A percentile compares a stretch with the other conserved stretches of the same genome.
phyloP scores from a whole-genome alignment of 2,113 vertebrate species.

The Antechinus stuartii region DNA sequence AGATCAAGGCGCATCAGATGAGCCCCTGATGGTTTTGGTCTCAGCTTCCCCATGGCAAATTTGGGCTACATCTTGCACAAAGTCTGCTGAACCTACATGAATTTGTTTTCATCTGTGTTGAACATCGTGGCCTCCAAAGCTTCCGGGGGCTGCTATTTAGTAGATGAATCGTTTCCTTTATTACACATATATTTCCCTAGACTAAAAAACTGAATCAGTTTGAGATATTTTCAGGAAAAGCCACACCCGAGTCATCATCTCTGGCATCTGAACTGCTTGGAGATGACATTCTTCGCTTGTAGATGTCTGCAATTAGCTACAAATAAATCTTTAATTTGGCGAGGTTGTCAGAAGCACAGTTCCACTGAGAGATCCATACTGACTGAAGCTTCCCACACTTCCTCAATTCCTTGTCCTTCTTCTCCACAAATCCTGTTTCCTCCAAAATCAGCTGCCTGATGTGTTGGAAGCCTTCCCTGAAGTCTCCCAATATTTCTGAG shows the following conservation, averaged over 20 bases:
- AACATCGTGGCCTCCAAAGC: slow-evolving; percentile 15
- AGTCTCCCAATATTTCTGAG: neutral
- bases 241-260: slow-evolving; percentile 36
- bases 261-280: slow-evolving; percentile 43
- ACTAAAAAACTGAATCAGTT: neutral
- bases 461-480: neutral
- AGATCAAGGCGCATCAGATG: neutral
- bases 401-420: neutral
- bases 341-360: neutral
- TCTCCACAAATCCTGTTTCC: neutral
- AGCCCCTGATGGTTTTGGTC: neutral
- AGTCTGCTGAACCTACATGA: neutral
- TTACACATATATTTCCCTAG: slow-evolving; percentile 28
- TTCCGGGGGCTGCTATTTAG: slow-evolving; percentile 1
- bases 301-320: slow-evolving; percentile 54
- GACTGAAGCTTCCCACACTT: neutral
- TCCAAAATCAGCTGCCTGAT: neutral
- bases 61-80: neutral
- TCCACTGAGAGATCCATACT: neutral
- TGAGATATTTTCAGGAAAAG: slow-evolving; percentile 33
- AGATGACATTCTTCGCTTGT: slow-evolving; percentile 54
- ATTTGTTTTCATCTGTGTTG: slow-evolving; percentile 6
- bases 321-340: slow-evolving; percentile 63
- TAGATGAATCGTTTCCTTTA: neutral
- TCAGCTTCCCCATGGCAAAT: neutral